phyloP scores from a whole-genome alignment of 2,113 vertebrate genomes.

The Dicrurus megarhynchus region DNA sequence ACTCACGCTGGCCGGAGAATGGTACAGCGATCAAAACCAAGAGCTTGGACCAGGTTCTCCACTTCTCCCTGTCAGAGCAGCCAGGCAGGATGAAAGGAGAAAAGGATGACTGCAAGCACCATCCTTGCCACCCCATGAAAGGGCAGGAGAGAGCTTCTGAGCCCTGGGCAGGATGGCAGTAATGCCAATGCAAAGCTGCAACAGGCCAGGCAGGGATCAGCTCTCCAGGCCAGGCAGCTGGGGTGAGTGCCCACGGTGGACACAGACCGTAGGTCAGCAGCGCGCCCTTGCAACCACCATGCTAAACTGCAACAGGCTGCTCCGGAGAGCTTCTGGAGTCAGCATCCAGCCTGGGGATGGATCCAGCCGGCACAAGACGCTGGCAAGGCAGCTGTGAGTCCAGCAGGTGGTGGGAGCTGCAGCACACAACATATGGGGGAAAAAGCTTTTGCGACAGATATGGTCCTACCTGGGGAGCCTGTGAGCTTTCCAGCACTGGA shows the following conservation, averaged over 20 bases:
- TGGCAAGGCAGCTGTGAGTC: background rate
- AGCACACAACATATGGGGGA: background rate
- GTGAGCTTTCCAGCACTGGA: background rate
- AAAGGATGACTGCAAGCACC: background rate
- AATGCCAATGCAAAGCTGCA: background rate
- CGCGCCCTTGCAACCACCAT: background rate
- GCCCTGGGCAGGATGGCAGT: rapidly evolving
- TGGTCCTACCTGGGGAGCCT: background rate
- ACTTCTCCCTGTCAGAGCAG: conserved; percentile 83
- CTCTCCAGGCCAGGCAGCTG: background rate
- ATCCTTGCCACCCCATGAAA: rapidly evolving
- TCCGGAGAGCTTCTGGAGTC: background rate
- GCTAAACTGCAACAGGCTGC: background rate
- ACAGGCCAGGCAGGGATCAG: background rate
- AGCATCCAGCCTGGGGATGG: background rate
- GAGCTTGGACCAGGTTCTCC: conserved; percentile 83
- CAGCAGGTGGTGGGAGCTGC: background rate
- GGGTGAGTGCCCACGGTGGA: rapidly evolving
- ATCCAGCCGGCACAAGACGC: rapidly evolving
- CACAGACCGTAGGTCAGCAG: background rate
- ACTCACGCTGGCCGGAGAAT: conserved; percentile 92
- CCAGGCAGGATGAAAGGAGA: background rate
- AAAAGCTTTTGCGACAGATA: rapidly evolving
- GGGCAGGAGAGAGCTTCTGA: background rate
- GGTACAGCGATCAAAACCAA: conserved; percentile 84